Evolutionary conservation across 1,140 invertebrate genomes (phyloP), one percentile per base, ranked within the genome.

Genomic region (Radopholus similis): DNA sequence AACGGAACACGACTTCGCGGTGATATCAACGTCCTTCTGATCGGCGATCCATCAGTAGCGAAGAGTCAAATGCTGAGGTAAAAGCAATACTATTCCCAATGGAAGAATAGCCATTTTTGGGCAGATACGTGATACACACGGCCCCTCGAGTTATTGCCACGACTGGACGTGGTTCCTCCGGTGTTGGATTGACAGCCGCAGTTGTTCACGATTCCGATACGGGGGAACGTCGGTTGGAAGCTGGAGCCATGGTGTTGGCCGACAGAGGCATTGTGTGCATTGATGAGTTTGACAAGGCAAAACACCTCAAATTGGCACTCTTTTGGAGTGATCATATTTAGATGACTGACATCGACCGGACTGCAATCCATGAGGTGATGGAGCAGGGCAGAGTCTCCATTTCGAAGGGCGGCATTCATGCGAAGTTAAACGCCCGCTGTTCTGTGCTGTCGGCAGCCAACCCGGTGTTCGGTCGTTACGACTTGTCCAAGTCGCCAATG

Each of bases 341-440:
- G 86, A 99, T 99, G 96, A 93, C 93, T n/a, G 96, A 99, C 81
- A 92, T 96, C 62, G 95, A 99, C 86, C 86, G 95, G 76, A 98
- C 95, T 15, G 94, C 95, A 26, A 98, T 99, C 70, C 96, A 99
- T 83, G 95, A 98, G 87, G 94, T 97, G 2, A 87, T 87, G 86
- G 86, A 87, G 79, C 86, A 87, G 73, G 86, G 86, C 4, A 86
- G 92, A 77, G 95, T 99, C 1, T 97, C 95, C 4, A 97, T 99
- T 73, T 90, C 95, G 6, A 99, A 99, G 86, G 95, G 95, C 55
- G 96, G 96, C 23, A 97, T 99, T 73, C 95, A 98, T 82, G 95
- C 95, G 1, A 90, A 92, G 55, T 87, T 99, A 51, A 99, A 99
- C 86, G 95, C 95, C 21, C 87, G 96, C 38, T 98, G 95, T 85